Percentiles rank a stretch among this genome's conserved stretches.
Evolutionary conservation across 2,113 vertebrate genomes (phyloP).

Genomic region (Odocoileus virginianus): DNA sequence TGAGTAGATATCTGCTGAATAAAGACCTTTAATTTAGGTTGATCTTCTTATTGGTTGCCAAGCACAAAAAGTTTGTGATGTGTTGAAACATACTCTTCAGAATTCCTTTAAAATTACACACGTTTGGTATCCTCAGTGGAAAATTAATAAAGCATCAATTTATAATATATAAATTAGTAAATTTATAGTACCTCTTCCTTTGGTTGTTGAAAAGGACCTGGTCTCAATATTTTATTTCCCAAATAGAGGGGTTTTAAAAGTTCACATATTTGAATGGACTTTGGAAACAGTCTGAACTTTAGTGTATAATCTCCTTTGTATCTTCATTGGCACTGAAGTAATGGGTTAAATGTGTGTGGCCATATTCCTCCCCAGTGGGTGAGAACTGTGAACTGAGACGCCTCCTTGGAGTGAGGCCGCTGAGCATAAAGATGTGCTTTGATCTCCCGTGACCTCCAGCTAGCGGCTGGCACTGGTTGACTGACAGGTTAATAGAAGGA

Average conservation of each 20-base stretch:
- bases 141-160: background rate
- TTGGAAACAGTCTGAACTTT: background rate
- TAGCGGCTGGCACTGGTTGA: background rate
- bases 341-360: background rate
- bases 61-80: background rate
- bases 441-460: background rate
- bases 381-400: background rate
- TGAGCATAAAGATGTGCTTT: background rate
- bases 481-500: slow-evolving; percentile 4
- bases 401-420: background rate
- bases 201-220: background rate
- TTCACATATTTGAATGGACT: background rate
- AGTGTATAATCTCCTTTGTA: background rate
- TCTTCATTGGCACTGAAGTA: background rate
- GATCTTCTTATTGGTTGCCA: background rate
- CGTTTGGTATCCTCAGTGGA: background rate
- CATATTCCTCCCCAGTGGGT: background rate
- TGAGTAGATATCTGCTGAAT: slow-evolving; percentile 4
- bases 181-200: background rate
- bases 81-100: background rate
- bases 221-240: background rate
- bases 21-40: background rate
- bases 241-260: background rate
- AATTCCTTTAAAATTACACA: slow-evolving; percentile 10
- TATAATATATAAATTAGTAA: background rate